phyloP scores from a whole-genome alignment of 2,888 invertebrate genomes.

The Sturmia bella region DNA sequence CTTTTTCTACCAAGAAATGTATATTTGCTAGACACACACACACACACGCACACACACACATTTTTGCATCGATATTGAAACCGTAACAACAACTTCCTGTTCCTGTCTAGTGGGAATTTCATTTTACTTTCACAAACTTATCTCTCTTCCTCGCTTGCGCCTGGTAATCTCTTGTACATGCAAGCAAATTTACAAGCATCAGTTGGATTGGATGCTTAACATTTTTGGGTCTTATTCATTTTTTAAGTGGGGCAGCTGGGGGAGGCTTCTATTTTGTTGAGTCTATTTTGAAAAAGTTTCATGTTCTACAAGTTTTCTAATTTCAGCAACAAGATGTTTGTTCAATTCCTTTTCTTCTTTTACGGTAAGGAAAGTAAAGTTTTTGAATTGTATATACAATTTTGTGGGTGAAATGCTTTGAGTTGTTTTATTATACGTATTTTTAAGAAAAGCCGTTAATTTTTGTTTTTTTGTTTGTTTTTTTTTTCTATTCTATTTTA shows the following conservation, averaged over 20 bases:
- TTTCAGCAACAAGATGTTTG: constrained; percentile 65
- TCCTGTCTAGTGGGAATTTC: constrained; percentile 79
- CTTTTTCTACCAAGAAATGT: not conserved
- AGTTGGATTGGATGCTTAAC: constrained; percentile 48
- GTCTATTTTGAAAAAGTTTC: constrained; percentile 46
- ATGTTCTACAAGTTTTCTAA: constrained; percentile 71
- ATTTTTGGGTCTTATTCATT: constrained; percentile 39
- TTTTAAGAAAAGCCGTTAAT: constrained; percentile 34
- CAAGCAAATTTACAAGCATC: constrained; percentile 1
- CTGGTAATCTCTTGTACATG: not conserved
- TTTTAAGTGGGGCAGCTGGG: not conserved
- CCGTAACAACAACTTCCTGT: constrained; percentile 76
- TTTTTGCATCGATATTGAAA: constrained; percentile 43
- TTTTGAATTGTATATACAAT: constrained; percentile 52
- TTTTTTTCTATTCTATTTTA: not conserved
- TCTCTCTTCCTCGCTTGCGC: not conserved
- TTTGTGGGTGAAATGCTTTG: constrained; percentile 8
- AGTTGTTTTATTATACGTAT: constrained; percentile 5
- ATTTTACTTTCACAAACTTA: constrained; percentile 42
- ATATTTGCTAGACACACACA: too few species aligned
- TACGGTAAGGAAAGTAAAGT: constrained; percentile 45
- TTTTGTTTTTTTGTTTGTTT: constrained; percentile 31
- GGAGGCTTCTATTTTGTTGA: constrained; percentile 67
- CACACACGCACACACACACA: constrained; percentile 25
- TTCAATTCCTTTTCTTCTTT: constrained; percentile 29